Evolutionary conservation across 2,797 vertebrate species (phyloP), one percentile per base, ranked within the genome.

Genomic region (Myripristis jacobus): DNA sequence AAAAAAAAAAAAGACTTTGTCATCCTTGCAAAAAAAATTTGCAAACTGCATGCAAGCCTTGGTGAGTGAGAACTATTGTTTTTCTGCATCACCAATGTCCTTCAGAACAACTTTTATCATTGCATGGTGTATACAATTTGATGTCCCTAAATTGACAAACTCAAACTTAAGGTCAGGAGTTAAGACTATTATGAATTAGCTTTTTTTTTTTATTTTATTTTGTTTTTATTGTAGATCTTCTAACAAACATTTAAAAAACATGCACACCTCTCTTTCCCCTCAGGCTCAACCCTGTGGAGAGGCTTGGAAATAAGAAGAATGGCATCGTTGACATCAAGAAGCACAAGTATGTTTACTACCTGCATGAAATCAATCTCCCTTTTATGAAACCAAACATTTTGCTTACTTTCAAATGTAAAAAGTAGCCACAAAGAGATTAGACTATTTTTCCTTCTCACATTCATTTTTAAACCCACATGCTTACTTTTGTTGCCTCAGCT

Each of bases 221-320:
- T 48, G 11, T 55, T 21, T 27, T 21, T 36, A 57, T 12, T 61
- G 31, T 34, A 13, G 1, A 64, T 16, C 3, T 12, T 31, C 24
- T 38, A 72, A 3, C 1, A 38, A 36, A 63, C 25, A 34, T 43
- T 24, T 38, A 31, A 57, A 10, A 2, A 57, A 19, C 4, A 29
- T 8, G 6, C 16, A 3, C 1, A 9, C 31, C 10, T 31, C 9
- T 65, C 19, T 75, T 15, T 46, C 13, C 31, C 24, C 19, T 57
- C 76, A 95, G 94, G 68, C 78, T 94, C 8, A 94, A 91, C 74
- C 94, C 94, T 58, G 92, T 93, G 52, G 93, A 95, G 78, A 83
- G 94, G 44, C 87, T 95, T 55, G 94, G 94, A 24, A 95, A 94
- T 86, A 94, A 94, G 82, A 95, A 95, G 83, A 93, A 92, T n/a